Percentiles rank a stretch among this genome's conserved stretches.
Evolutionary conservation across 2,113 vertebrate genomes (phyloP).

Genomic region (Aspiorhynchus laticeps): DNA sequence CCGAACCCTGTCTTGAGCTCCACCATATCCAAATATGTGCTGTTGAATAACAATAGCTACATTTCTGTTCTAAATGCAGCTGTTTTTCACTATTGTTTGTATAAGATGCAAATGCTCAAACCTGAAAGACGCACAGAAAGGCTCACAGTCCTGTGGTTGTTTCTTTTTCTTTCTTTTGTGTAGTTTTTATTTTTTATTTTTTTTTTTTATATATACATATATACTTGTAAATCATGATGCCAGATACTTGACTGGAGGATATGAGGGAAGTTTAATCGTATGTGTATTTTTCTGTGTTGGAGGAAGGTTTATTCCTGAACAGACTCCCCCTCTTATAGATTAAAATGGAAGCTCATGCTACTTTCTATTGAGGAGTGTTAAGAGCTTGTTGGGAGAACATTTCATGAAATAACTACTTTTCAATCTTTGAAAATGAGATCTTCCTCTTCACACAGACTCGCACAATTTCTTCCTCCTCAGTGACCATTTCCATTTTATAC

Average conservation of each 20-base stretch:
- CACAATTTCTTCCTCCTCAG: constrained; percentile 22
- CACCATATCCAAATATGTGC: neutral
- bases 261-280: constrained; percentile 50
- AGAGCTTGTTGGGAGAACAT: constrained; percentile 42
- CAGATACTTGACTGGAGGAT: constrained; percentile 62
- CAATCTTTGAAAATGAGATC: constrained; percentile 56
- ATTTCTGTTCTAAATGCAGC: constrained; percentile 17
- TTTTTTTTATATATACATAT: too few species aligned
- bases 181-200: too few species aligned
- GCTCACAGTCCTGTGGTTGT: neutral
- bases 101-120: neutral
- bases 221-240: constrained; percentile 32
- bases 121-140: constrained; percentile 15
- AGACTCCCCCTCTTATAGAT: constrained; percentile 48
- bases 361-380: neutral
- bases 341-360: neutral
- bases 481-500: constrained; percentile 41
- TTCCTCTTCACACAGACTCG: constrained; percentile 58
- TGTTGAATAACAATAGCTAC: neutral
- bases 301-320: constrained; percentile 45
- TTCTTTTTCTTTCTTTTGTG: neutral
- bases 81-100: neutral
- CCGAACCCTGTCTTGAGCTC: neutral
- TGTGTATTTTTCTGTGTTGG: constrained; percentile 62
- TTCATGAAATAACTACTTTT: constrained; percentile 65